These are phyloP conservation scores for Acanthiza pusilla DNA, from an alignment of 2,797 vertebrate genomes.

Conservation along the genomic window DNA sequence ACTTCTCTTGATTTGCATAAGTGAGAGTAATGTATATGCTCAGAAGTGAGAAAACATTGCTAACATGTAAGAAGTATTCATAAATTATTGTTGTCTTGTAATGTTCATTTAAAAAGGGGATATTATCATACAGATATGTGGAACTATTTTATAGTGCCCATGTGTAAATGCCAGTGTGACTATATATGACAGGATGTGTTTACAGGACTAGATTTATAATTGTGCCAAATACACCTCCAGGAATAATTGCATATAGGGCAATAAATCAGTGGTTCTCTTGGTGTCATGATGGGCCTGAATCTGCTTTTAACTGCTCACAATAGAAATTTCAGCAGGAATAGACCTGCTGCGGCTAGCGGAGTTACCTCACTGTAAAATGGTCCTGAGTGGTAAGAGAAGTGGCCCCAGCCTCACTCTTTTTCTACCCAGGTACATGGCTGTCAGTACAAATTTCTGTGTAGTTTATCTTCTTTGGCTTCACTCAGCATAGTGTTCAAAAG, in stretches of 20 bases:
- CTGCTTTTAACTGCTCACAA: background rate
- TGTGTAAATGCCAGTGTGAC: slow-evolving; percentile 44
- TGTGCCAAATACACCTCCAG: slow-evolving; percentile 50
- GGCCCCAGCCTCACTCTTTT: background rate
- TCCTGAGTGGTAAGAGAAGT: background rate
- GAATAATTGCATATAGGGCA: background rate
- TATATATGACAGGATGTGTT: slow-evolving; percentile 33
- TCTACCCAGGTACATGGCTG: background rate
- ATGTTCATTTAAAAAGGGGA: slow-evolving; percentile 44
- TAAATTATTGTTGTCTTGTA: slow-evolving; percentile 60
- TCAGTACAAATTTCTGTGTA: background rate
- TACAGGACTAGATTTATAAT: slow-evolving; percentile 58
- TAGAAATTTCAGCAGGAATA: background rate
- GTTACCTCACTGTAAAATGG: slow-evolving; percentile 5
- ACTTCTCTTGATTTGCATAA: slow-evolving; percentile 9
- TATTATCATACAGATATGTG: slow-evolving; percentile 45
- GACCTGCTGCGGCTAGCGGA: background rate
- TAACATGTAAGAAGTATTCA: slow-evolving; percentile 52
- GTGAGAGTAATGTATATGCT: slow-evolving; percentile 40
- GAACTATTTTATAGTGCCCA: slow-evolving; percentile 26
- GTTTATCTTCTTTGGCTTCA: background rate
- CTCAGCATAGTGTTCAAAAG: background rate
- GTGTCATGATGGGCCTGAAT: background rate
- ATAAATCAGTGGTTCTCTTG: slow-evolving; percentile 11
- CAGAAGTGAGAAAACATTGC: slow-evolving; percentile 16